These are phyloP conservation scores for Urocolius indicus DNA, from an alignment of 2,113 vertebrate genomes.

Conservation along the genomic window DNA sequence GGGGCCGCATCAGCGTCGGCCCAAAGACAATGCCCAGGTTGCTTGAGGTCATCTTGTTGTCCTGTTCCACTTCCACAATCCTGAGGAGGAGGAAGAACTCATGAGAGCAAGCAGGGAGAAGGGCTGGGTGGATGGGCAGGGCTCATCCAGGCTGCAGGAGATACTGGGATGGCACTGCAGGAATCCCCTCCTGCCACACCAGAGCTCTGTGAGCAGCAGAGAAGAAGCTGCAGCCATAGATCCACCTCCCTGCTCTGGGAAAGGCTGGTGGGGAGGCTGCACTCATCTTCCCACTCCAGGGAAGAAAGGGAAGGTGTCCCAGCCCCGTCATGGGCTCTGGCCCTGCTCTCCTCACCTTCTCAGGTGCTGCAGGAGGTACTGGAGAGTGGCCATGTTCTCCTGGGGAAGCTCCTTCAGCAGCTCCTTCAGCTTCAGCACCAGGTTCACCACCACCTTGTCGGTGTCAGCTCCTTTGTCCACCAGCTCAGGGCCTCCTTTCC, in stretches of 20 bases:
- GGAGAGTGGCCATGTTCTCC: slow-evolving; percentile 84
- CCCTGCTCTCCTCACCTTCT: slow-evolving; percentile 77
- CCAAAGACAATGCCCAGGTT: slow-evolving; percentile 97
- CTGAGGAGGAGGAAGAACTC: slow-evolving; percentile 62
- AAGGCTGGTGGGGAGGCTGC: neutral
- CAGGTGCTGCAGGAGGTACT: slow-evolving; percentile 88
- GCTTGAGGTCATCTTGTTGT: slow-evolving; percentile 95
- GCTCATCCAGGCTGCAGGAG: neutral
- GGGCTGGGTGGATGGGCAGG: neutral
- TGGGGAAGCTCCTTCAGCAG: slow-evolving; percentile 84
- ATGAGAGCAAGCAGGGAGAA: neutral
- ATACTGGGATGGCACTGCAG: neutral
- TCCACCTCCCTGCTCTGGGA: neutral
- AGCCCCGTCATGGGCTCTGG: rapidly evolving
- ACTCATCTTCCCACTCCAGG: rapidly evolving
- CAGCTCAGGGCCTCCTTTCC: slow-evolving; percentile 73
- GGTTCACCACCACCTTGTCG: slow-evolving; percentile 71
- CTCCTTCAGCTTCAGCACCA: slow-evolving; percentile 84
- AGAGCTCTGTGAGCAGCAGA: rapidly evolving
- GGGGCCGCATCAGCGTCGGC: slow-evolving; percentile 92
- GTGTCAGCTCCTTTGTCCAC: slow-evolving; percentile 78
- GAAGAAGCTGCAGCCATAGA: rapidly evolving
- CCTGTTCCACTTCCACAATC: slow-evolving; percentile 91
- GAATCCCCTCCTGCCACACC: neutral
- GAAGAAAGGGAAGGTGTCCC: neutral